phyloP scores from a whole-genome alignment of 2,888 invertebrate genomes.

The Tolmerus cingulatus region DNA sequence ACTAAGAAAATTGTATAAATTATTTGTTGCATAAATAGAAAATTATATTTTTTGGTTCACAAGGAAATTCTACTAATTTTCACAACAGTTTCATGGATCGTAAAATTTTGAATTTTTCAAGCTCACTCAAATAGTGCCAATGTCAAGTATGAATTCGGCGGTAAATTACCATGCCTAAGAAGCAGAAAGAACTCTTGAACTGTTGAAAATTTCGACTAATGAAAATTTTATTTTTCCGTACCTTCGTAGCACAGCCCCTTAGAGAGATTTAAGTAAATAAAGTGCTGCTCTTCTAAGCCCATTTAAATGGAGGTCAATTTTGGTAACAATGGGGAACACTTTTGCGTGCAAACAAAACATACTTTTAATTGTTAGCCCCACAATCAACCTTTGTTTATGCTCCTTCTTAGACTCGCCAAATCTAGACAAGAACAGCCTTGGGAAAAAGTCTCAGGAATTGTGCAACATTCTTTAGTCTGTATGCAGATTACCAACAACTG shows the following conservation, averaged over 20 bases:
- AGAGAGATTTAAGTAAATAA: not conserved
- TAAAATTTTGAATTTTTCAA: not conserved
- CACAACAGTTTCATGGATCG: not conserved
- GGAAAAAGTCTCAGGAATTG: conserved; percentile 24
- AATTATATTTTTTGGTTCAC: not conserved
- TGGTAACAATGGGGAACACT: conserved; percentile 5
- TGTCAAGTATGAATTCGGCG: not conserved
- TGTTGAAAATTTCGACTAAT: not conserved
- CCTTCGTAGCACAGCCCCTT: not conserved
- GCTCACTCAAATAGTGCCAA: not conserved
- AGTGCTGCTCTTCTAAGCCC: not conserved
- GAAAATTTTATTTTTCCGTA: not conserved
- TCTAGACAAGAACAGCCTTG: conserved; percentile 25
- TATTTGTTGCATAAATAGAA: no score
- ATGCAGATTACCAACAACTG: conserved; percentile 6
- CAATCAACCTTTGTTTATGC: conserved; percentile 5
- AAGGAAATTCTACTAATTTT: not conserved
- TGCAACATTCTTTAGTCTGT: not conserved
- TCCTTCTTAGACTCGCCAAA: not conserved
- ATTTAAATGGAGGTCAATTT: conserved; percentile 11
- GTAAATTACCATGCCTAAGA: not conserved
- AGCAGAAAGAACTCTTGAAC: not conserved
- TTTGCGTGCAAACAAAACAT: not conserved
- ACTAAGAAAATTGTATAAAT: no score
- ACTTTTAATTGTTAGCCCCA: not conserved